Evolutionary conservation across 2,113 vertebrate species (phyloP).

Genomic region (Riparia riparia): DNA sequence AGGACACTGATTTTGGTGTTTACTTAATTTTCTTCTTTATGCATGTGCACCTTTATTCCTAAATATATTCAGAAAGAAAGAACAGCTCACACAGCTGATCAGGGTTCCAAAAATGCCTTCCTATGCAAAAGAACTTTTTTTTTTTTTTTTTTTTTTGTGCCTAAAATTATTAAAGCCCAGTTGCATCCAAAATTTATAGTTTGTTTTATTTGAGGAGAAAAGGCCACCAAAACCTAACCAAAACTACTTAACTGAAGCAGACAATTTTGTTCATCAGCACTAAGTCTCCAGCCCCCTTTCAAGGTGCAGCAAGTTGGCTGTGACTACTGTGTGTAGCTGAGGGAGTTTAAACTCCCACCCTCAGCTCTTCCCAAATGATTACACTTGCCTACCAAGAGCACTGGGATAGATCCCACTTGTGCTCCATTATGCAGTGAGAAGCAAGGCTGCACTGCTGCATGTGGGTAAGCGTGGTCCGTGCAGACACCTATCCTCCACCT

Average conservation of each 20-base stretch:
- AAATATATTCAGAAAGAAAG: neutral
- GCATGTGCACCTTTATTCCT: neutral
- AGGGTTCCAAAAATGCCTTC: neutral
- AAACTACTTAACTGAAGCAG: neutral
- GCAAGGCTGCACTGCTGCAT: neutral
- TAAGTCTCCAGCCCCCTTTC: rapidly evolving
- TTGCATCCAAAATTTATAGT: neutral
- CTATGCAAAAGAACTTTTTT: neutral
- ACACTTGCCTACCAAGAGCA: neutral
- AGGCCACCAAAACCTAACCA: neutral
- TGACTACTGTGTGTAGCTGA: neutral
- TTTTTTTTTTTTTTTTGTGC: rapidly evolving
- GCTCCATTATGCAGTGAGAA: neutral
- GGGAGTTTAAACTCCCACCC: neutral
- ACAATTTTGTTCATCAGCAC: neutral
- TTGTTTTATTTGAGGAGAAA: neutral
- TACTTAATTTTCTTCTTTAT: neutral
- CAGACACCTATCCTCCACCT: neutral
- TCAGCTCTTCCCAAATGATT: neutral
- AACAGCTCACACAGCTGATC: neutral
- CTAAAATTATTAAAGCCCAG: neutral
- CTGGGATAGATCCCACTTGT: neutral
- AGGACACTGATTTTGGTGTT: neutral
- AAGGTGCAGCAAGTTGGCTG: neutral
- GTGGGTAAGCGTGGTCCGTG: neutral